Conservation (phyloP, 2,113 vertebrate species). For the Lycocorax pyrrhopterus region DNA sequence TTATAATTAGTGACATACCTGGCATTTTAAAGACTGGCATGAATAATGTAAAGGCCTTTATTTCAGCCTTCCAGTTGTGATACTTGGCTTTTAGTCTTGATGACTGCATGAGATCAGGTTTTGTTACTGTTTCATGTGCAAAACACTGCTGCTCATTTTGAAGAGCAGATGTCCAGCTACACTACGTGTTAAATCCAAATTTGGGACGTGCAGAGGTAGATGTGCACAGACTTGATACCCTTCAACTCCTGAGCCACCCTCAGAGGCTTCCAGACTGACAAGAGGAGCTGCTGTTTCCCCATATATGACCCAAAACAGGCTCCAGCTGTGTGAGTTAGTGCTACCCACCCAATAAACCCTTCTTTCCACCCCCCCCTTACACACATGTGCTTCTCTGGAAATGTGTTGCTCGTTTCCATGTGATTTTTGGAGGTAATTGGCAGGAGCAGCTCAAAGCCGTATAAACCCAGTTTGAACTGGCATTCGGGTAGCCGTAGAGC, state of each 20-base stretch:
- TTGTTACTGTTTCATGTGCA: neutral
- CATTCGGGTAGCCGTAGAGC: neutral
- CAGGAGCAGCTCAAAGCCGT: neutral
- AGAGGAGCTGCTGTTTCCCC: neutral
- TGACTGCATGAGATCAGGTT: neutral
- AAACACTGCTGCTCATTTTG: neutral
- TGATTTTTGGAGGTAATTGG: neutral
- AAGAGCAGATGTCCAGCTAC: neutral
- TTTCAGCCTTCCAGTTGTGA: neutral
- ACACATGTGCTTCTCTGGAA: neutral
- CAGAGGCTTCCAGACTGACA: neutral
- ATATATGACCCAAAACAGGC: fast-evolving
- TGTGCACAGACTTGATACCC: neutral
- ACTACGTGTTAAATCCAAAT: neutral
- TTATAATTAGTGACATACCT: neutral
- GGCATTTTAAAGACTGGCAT: neutral
- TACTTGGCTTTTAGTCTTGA: neutral
- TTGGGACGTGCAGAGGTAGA: neutral
- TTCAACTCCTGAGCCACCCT: neutral
- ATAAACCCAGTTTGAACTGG: neutral
- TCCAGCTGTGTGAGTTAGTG: neutral
- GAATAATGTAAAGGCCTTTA: neutral
- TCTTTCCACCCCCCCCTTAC: neutral
- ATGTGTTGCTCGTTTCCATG: neutral
- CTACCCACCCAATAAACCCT: neutral